Evolutionary conservation across 2,113 vertebrate genomes (phyloP), one percentile per base, ranked within the genome.

Genomic region (Silurus meridionalis): DNA sequence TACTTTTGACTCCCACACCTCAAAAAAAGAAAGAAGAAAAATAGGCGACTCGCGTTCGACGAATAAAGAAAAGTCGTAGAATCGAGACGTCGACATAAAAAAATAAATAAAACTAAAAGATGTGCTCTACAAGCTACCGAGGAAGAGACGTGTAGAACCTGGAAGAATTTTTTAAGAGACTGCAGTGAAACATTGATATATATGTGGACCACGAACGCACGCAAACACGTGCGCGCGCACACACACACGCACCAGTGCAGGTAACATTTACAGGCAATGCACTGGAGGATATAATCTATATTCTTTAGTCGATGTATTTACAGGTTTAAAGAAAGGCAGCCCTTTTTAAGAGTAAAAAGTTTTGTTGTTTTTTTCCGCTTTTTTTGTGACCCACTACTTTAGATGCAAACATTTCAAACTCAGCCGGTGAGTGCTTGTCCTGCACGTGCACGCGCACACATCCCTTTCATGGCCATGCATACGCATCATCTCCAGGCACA

Each of bases 291-390:
- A 94, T 93, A 93, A 88, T 82, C 91, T 88, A 91, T 92, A 90
- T 92, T 90, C 91, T 91, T 93, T 71, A 87, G 91, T 91, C 92
- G 79, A 88, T 91, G 91, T 96, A 97, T 96, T 94, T 96, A 97
- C 94, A 97, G 86, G 88, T 37, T 92, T 93, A 94, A 89, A 92
- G 93, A 92, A 96, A 97, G 94, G 95, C 95, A 97, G 97, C 97
- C 97, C 97, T 98, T 98, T 95, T 91, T 90, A 93, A 95, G 94
- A 95, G 94, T 94, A 94, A 95, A 92, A 95, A 95, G 94, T 37
- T 37, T 37, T 91, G 91, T 92, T 58, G 5, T 91, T 83, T 83
- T 85, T 82, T 55, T 2, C 28, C 53, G 52, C 19, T 86, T 91
- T 81, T 91, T 91, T 92, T 90, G 91, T 91, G 94, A 96, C 96